Evolutionary conservation across 2,113 vertebrate genomes (phyloP).

Genomic region (Calidris pygmaea): DNA sequence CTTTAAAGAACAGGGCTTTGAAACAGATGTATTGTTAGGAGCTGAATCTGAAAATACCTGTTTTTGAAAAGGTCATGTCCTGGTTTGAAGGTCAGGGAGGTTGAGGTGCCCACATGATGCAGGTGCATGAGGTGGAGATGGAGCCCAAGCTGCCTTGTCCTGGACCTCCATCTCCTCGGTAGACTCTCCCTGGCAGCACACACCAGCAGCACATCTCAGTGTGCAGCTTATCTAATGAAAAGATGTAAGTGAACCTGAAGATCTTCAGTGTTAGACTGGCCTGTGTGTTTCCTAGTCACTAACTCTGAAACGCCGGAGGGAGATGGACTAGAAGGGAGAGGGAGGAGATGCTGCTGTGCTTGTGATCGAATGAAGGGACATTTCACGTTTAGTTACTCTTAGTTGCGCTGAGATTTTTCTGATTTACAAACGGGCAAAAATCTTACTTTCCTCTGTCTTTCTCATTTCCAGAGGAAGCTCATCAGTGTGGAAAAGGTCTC

Average conservation of each 20-base stretch:
- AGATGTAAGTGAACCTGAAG: rapidly evolving
- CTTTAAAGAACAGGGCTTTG: background rate
- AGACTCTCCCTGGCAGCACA: background rate
- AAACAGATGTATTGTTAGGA: background rate
- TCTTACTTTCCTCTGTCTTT: background rate
- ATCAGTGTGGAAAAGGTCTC: slow-evolving; percentile 91
- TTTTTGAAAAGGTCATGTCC: background rate
- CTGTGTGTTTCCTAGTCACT: background rate
- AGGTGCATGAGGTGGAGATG: rapidly evolving
- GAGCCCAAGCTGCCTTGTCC: rapidly evolving
- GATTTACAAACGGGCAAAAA: background rate
- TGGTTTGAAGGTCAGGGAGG: background rate
- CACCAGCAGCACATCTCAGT: rapidly evolving
- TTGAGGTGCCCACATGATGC: rapidly evolving
- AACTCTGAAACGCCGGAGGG: background rate
- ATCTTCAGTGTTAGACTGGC: background rate
- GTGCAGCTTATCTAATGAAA: background rate
- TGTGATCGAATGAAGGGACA: background rate
- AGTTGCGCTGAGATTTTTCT: background rate
- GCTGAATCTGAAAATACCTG: background rate
- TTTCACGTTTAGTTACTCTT: background rate
- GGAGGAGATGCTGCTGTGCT: background rate
- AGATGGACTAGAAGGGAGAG: background rate
- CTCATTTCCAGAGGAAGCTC: slow-evolving; percentile 89
- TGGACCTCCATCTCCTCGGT: background rate